Conservation (phyloP, 2,888 invertebrate species). For the Caenorhabditis sp. region DNA sequence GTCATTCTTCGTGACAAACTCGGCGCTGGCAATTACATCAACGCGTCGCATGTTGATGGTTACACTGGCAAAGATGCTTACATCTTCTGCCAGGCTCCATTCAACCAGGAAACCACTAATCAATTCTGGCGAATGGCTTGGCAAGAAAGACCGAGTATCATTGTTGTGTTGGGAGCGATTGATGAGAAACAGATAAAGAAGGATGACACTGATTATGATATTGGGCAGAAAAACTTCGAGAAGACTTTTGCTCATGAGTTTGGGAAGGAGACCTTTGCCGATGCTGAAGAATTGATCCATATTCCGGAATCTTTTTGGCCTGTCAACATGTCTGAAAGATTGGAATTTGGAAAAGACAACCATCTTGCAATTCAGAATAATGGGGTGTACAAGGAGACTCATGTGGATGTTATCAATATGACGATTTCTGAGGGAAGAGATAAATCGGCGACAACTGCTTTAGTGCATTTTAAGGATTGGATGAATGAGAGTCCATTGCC, state of each 20-base stretch:
- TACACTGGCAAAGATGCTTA: constrained; percentile 28
- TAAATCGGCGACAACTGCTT: constrained; percentile 5
- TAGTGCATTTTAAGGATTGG: constrained; percentile 40
- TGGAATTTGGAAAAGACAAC: background rate
- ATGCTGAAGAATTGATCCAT: constrained; percentile 20
- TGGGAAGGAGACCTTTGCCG: constrained; percentile 9
- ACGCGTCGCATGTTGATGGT: constrained; percentile 38
- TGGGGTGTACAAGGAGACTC: constrained; percentile 15
- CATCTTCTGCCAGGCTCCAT: constrained; percentile 41
- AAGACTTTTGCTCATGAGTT: constrained; percentile 24
- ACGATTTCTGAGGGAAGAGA: constrained; percentile 4
- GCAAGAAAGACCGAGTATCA: constrained; percentile 28
- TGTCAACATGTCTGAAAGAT: constrained; percentile 10
- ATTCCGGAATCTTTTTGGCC: constrained; percentile 26
- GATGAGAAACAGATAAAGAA: constrained; percentile 24
- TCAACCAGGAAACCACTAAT: constrained; percentile 13
- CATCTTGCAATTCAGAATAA: background rate
- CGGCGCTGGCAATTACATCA: constrained; percentile 19
- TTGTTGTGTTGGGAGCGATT: constrained; percentile 35
- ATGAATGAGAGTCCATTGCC: constrained; percentile 20
- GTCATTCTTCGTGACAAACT: constrained; percentile 15
- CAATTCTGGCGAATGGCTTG: constrained; percentile 34
- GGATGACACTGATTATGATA: constrained; percentile 14
- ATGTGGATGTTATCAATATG: constrained; percentile 29
- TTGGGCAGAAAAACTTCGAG: constrained; percentile 14